Evolutionary conservation across 2,113 vertebrate genomes (phyloP), one percentile per base, ranked within the genome.

Genomic region (Eonycteris spelaea): DNA sequence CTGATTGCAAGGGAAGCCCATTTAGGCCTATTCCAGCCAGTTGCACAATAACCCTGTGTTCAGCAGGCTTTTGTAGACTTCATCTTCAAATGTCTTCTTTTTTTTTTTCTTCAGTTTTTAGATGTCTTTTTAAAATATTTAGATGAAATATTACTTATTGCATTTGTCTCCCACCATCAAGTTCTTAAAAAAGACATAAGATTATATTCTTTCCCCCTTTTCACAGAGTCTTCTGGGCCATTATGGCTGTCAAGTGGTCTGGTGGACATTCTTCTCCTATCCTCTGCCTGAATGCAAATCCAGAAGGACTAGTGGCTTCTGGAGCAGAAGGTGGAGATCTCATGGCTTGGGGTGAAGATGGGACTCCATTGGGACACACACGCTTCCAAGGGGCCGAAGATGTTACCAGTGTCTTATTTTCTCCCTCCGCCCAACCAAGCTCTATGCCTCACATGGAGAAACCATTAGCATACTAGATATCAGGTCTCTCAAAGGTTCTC

Each of bases 321-420:
- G 99, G 99, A 3, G 99, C 99, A 0, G 99, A 99, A 97, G 96
- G 97, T 22, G 99, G 99, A 5, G 98, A 99, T 87, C 98, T 99
- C 57, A 97, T 98, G 0, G 90, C 99, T 33, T 99, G 99, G 99
- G 98, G 96, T 4, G 98, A 98, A 15, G 99, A 98, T 5, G 99
- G 99, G 5, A 57, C 45, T 38, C 95, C 95, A 0, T 1, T 98
- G 3, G 98, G 98, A 84, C 98, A 89, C 73, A 96, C 98, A 33
- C 97, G 61, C 30, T 97, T 99, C 13, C 97, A 98, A 0, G 97
- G 91, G 8, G 92, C 95, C 1, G 98, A 99, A 0, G 99, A 99
- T 13, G 98, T 99, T 74, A 99, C 99, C 3, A 98, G 99, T 3
- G 68, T 99, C 40, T 92, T 98, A 38, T 99, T 99, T 97, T 99